Percentiles rank a stretch among this genome's conserved stretches.
Conservation (phyloP, 1,140 invertebrate genomes). For the Zaprionus kolodkinae region DNA sequence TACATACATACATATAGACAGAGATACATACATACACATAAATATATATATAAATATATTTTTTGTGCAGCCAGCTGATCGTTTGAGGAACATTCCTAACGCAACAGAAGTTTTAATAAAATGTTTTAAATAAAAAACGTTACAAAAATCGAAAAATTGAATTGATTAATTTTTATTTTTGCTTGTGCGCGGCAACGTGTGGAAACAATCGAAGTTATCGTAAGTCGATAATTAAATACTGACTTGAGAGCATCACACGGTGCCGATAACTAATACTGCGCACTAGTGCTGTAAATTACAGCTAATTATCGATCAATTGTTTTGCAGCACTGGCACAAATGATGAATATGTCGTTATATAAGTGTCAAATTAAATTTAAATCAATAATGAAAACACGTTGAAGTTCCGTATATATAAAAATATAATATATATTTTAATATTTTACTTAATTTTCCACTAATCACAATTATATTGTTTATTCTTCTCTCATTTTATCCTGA, state of each 20-base stretch:
- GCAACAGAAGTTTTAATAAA: conserved; percentile 70
- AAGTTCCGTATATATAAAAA: background rate
- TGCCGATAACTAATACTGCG: background rate
- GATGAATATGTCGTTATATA: background rate
- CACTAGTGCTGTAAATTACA: background rate
- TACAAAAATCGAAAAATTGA: conserved; percentile 21
- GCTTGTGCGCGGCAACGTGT: background rate
- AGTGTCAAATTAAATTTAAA: background rate
- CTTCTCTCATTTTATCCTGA: background rate
- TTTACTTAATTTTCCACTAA: background rate
- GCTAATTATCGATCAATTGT: background rate
- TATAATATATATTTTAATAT: background rate
- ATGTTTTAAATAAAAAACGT: conserved; percentile 71
- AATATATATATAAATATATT: conserved; percentile 46
- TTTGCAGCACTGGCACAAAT: background rate
- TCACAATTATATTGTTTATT: background rate
- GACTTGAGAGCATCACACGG: background rate
- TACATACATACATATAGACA: conserved; percentile 34
- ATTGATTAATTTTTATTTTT: background rate
- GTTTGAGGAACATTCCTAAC: conserved; percentile 24
- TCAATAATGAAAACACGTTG: background rate
- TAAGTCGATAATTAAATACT: background rate
- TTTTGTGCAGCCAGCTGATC: conserved; percentile 67
- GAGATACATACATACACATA: conserved; percentile 45
- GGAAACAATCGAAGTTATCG: background rate